phyloP scores from a whole-genome alignment of 2,797 vertebrate species.

The Lagodon rhomboides region DNA sequence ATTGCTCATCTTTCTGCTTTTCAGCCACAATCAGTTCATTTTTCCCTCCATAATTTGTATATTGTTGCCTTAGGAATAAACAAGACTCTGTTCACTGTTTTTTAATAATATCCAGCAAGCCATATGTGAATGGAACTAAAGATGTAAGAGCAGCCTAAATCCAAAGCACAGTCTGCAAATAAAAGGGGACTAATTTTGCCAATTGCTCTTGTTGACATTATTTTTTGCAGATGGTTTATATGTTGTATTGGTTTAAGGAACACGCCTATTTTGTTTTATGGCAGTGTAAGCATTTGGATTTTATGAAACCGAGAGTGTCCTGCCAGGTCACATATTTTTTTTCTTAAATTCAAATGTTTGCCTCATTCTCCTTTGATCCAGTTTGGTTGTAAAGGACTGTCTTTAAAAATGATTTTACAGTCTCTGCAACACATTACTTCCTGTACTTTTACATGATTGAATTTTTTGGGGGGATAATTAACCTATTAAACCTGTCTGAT shows the following conservation, averaged over 20 bases:
- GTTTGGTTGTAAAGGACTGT: constrained; percentile 41
- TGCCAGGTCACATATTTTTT: constrained; percentile 37
- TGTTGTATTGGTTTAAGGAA: constrained; percentile 62
- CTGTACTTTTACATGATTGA: constrained; percentile 36
- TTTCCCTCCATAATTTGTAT: constrained; percentile 74
- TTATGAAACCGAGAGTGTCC: constrained; percentile 41
- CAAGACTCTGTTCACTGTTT: constrained; percentile 75
- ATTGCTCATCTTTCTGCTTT: constrained; percentile 77
- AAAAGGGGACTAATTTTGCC: constrained; percentile 72
- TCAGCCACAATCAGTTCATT: constrained; percentile 74
- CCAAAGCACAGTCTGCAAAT: constrained; percentile 79
- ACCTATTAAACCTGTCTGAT: constrained; percentile 38
- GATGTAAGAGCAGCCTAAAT: constrained; percentile 78
- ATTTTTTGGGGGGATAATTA: constrained; percentile 59
- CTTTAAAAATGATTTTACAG: constrained; percentile 22
- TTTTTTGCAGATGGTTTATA: constrained; percentile 70
- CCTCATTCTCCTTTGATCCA: constrained; percentile 26
- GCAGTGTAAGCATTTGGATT: constrained; percentile 41
- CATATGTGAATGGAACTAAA: constrained; percentile 80
- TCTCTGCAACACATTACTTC: constrained; percentile 17
- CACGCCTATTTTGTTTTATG: constrained; percentile 43
- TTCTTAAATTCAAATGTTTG: constrained; percentile 28
- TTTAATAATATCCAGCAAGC: constrained; percentile 80
- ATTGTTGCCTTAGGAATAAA: constrained; percentile 87
- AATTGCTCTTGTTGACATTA: constrained; percentile 68